Percentiles rank a stretch among this genome's conserved stretches.
These are phyloP conservation scores for Intellagama lesueurii DNA, from an alignment of 2,797 vertebrate species.

Conservation along the genomic window DNA sequence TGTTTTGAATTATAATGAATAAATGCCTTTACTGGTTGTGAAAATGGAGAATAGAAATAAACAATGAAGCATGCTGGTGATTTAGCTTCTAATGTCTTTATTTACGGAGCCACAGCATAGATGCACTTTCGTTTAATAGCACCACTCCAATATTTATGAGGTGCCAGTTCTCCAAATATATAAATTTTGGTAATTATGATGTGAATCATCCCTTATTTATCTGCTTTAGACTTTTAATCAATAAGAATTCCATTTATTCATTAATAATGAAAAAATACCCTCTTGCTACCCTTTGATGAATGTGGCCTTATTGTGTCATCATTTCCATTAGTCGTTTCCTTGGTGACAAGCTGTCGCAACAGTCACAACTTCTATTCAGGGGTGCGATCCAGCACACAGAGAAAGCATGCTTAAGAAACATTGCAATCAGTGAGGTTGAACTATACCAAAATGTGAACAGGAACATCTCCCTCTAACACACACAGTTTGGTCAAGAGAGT, in stretches of 20 bases:
- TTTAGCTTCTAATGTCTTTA: constrained; percentile 59
- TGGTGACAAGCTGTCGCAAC: constrained; percentile 26
- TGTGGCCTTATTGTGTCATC: constrained; percentile 59
- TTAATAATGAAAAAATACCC: constrained; percentile 56
- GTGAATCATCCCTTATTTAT: constrained; percentile 65
- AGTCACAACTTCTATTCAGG: constrained; percentile 15
- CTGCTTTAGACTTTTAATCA: constrained; percentile 69
- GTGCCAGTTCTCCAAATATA: constrained; percentile 60
- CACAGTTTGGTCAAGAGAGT: not conserved
- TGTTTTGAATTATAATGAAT: constrained; percentile 52
- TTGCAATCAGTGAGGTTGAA: not conserved
- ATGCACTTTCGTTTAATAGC: constrained; percentile 54
- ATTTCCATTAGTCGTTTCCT: constrained; percentile 37
- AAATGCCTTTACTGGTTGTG: constrained; percentile 49
- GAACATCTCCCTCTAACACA: not conserved
- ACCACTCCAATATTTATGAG: constrained; percentile 65
- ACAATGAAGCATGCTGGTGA: constrained; percentile 58
- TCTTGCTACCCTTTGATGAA: constrained; percentile 59
- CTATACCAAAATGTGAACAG: no score
- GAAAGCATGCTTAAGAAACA: not conserved
- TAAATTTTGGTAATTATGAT: constrained; percentile 62
- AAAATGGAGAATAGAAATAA: constrained; percentile 58
- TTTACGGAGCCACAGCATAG: constrained; percentile 61
- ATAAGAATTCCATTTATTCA: constrained; percentile 63
- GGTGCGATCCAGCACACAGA: not conserved